Percentiles rank a stretch among this genome's conserved stretches.
Conservation (phyloP, 2,888 invertebrate species). For the Ochlodes sylvanus region DNA sequence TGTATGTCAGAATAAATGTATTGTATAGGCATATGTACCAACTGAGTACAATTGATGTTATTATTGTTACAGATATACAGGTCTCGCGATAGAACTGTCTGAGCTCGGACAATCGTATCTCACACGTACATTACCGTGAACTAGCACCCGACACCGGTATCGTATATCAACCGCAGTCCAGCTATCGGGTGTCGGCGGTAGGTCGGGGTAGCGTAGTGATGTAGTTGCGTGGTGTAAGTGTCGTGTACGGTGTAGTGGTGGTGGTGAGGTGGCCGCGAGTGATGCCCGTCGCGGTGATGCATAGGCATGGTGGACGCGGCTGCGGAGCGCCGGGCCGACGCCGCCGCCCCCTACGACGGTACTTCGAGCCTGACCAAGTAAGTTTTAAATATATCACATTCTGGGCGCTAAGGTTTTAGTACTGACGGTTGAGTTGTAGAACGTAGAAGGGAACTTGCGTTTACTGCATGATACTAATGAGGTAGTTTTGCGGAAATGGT, state of each 20-base stretch:
- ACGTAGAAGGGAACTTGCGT: too few species aligned
- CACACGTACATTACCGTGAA: conserved; percentile 35
- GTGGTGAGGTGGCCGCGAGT: conserved; percentile 64
- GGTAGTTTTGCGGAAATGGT: too few species aligned
- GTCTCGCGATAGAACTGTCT: conserved; percentile 7
- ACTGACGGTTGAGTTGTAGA: too few species aligned
- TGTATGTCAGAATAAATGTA: too few species aligned
- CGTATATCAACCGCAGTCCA: conserved; percentile 56
- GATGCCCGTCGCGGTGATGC: conserved; percentile 83
- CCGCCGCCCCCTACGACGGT: conserved; percentile 72
- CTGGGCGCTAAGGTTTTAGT: background rate
- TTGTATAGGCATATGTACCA: background rate
- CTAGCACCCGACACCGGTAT: conserved; percentile 37
- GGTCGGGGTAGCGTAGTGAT: conserved; percentile 48
- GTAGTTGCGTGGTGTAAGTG: conserved; percentile 57
- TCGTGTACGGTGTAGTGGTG: conserved; percentile 64
- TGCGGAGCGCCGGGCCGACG: conserved; percentile 80
- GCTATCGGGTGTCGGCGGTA: conserved; percentile 54
- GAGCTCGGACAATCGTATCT: conserved; percentile 24
- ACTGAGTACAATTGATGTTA: conserved; percentile 13
- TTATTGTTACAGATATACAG: conserved; percentile 23
- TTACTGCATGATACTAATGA: too few species aligned
- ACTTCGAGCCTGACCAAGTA: conserved; percentile 77
- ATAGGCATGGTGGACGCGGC: conserved; percentile 84
- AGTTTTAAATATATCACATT: conserved; percentile 49